These are phyloP conservation scores for Oryctes rhinoceros DNA, from an alignment of 1,140 invertebrate genomes.

Conservation along the genomic window DNA sequence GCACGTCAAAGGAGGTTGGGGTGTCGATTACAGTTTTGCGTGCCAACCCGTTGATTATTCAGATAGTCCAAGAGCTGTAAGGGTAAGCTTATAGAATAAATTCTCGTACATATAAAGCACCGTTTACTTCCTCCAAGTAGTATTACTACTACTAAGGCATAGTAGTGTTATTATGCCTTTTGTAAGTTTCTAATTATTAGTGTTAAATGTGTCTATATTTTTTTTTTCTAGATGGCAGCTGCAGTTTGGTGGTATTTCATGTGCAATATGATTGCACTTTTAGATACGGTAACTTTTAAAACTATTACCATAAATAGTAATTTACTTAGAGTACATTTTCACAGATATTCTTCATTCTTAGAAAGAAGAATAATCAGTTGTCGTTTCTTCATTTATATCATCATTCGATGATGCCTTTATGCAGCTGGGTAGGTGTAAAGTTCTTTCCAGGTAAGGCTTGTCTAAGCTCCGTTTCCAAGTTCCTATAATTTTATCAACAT, in stretches of 20 bases:
- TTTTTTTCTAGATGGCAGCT: conserved; percentile 46
- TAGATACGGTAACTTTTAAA: conserved; percentile 33
- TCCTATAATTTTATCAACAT: too few species aligned
- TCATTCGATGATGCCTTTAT: conserved; percentile 68
- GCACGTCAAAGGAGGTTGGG: conserved; percentile 71
- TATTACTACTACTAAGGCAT: too few species aligned
- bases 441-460: conserved; percentile 34
- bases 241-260: conserved; percentile 54
- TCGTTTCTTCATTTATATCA: conserved; percentile 73
- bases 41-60: conserved; percentile 89
- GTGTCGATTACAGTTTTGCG: conserved; percentile 76
- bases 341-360: conserved; percentile 73
- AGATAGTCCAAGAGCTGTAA: conserved; percentile 73
- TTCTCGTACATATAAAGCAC: too few species aligned
- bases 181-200: too few species aligned
- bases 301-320: not conserved
- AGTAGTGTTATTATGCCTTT: too few species aligned
- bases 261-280: conserved; percentile 36
- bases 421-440: conserved; percentile 53
- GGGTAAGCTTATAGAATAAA: conserved; percentile 66
- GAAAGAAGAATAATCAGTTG: conserved; percentile 75
- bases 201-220: not conserved
- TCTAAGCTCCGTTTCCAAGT: too few species aligned
- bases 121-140: too few species aligned
- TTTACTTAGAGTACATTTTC: not conserved